These are phyloP conservation scores for Thalassarche chlororhynchos DNA, from an alignment of 2,113 vertebrate species.

Conservation along the genomic window DNA sequence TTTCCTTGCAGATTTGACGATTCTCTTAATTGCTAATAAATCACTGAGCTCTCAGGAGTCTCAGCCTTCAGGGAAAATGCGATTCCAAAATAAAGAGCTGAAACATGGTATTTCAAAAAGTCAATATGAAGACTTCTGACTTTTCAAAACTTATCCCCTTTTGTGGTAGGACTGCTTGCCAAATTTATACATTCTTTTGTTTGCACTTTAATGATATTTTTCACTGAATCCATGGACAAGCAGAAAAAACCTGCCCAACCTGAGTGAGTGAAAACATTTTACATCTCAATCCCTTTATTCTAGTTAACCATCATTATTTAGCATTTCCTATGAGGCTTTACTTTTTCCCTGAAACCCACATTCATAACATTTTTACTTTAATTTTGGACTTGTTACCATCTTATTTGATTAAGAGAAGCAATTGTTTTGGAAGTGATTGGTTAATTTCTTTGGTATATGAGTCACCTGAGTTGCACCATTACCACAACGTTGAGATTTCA, in stretches of 20 bases:
- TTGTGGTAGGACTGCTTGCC: neutral
- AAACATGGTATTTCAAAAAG: neutral
- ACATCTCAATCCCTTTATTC: neutral
- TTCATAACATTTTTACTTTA: neutral
- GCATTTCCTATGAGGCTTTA: neutral
- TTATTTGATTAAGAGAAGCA: neutral
- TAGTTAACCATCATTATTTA: neutral
- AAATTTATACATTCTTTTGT: neutral
- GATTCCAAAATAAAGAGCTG: neutral
- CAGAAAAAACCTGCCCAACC: neutral
- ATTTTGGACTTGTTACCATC: neutral
- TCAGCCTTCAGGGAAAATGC: neutral
- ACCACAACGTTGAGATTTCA: neutral
- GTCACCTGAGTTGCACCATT: neutral
- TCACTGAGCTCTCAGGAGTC: neutral
- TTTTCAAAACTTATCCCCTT: neutral
- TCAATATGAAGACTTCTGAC: neutral
- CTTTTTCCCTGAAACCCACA: neutral
- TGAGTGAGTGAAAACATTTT: neutral
- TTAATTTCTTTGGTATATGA: neutral
- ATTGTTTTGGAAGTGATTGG: neutral
- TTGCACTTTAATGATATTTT: neutral
- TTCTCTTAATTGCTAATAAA: neutral
- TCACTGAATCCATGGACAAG: neutral
- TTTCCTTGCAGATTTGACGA: neutral